phyloP scores from a whole-genome alignment of 2,888 invertebrate genomes.

The Sclerodermus sp. region DNA sequence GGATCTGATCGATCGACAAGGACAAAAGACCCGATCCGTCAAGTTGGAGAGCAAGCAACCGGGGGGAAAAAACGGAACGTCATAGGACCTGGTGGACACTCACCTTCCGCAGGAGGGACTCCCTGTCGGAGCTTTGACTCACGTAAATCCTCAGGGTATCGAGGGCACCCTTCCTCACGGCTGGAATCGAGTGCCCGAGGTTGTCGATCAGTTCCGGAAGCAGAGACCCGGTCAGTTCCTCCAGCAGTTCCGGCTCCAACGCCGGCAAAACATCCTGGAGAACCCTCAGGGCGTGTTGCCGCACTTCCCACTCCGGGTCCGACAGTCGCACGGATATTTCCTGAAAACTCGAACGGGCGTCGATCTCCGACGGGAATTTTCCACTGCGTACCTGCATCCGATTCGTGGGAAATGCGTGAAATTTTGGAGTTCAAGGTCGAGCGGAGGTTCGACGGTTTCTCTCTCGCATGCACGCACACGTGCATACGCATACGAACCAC shows the following conservation, averaged over 20 bases:
- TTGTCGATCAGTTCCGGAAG: slow-evolving; percentile 75
- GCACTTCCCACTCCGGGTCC: slow-evolving; percentile 82
- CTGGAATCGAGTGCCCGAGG: slow-evolving; percentile 78
- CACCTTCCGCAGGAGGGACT: slow-evolving; percentile 38
- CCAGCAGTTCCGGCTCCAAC: slow-evolving; percentile 64
- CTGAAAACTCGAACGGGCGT: slow-evolving; percentile 68
- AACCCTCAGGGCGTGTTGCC: slow-evolving; percentile 79
- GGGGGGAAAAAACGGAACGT: no score
- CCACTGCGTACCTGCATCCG: slow-evolving; percentile 65
- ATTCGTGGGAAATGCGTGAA: no score
- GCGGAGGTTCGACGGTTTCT: no score
- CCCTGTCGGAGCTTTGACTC: slow-evolving; percentile 68
- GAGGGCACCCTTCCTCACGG: slow-evolving; percentile 77
- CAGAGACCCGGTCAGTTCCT: slow-evolving; percentile 67
- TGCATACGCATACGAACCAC: slow-evolving; percentile 61
- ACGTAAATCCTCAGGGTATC: slow-evolving; percentile 77
- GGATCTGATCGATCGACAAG: slow-evolving; percentile 26
- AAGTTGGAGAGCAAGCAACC: no score
- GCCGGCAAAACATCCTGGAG: slow-evolving; percentile 78
- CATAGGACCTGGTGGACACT: no score
- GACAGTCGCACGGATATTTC: slow-evolving; percentile 73
- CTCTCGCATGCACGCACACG: no score
- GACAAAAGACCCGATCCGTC: no score
- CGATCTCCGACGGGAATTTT: slow-evolving; percentile 70
- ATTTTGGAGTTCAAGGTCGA: no score